Percentiles rank a stretch among this genome's conserved stretches.
These are phyloP conservation scores for Drosophila monieri DNA, from an alignment of 2,888 invertebrate species.

Conservation along the genomic window DNA sequence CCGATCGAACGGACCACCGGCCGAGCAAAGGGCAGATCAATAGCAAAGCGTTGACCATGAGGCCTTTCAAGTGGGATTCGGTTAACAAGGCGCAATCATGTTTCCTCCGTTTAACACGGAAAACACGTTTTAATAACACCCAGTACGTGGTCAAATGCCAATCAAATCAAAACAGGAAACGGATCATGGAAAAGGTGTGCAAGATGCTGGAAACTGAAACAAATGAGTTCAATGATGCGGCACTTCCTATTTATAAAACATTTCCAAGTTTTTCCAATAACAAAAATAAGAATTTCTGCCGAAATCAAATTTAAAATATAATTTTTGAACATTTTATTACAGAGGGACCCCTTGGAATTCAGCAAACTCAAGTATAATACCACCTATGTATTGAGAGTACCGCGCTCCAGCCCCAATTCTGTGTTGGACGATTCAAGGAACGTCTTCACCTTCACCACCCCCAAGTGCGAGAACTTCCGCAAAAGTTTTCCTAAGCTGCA, in stretches of 20 bases:
- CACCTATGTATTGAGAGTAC: constrained; percentile 78
- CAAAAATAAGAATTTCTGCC: not conserved
- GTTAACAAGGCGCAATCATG: constrained; percentile 37
- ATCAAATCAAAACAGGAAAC: constrained; percentile 23
- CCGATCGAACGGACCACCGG: constrained; percentile 36
- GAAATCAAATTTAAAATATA: not conserved
- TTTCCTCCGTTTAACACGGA: constrained; percentile 59
- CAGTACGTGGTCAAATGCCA: constrained; percentile 50
- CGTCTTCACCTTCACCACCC: constrained; percentile 80
- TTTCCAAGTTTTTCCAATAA: too few relatives aligned
- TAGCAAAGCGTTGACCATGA: constrained; percentile 32
- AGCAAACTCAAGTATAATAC: constrained; percentile 82
- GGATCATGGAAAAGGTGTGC: constrained; percentile 16
- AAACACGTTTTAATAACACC: constrained; percentile 59
- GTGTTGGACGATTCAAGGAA: constrained; percentile 52
- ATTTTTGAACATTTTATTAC: constrained; percentile 38
- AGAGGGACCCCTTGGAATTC: constrained; percentile 83
- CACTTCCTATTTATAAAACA: not conserved
- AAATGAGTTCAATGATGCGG: not conserved
- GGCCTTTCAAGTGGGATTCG: constrained; percentile 12
- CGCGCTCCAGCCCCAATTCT: constrained; percentile 58
- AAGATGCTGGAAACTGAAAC: not conserved
- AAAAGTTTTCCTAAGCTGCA: constrained; percentile 82
- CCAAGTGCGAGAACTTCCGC: constrained; percentile 82
- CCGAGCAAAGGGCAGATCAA: constrained; percentile 23